Base-by-base conservation (phyloP, 1,140 invertebrate species). In the Heliconius melpomene region DNA sequence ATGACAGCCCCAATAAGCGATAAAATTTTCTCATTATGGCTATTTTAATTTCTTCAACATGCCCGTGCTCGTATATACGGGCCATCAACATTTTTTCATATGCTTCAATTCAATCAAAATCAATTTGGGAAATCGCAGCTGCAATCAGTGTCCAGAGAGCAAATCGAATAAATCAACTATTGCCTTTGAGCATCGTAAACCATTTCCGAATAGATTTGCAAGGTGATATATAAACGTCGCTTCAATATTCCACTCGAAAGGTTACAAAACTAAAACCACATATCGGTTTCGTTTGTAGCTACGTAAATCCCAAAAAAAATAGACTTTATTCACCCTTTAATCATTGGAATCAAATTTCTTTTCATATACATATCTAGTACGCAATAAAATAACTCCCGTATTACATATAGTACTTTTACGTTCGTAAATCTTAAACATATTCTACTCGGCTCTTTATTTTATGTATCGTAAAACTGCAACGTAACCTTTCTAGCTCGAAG, bases 121-220 rank as follows among this genome's bases (percentile, higher is more conserved):
- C 83, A 81, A 79, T 83, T 80, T 85, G 60, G 76, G 82, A 86
- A 83, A 66, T 66, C 26, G 60, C 84, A 82, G 80, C 88, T 84
- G 89, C 89, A 93, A 93, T 93, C 90, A 92, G 85, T 87, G 85
- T 87, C 82, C 84, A 88, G 81, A 81, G 83, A 83, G 85, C 60
- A 66, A 66, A 66, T 66, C 60, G 60, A 78, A 91, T 90, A 88
- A 91, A 91, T 91, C 85, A 82, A 87, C 83, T 87, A 85, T 80
- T 81, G 86, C 89, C 90, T 92, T 91, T 91, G 88, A 91, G 86
- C 85, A 84, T 83, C 85, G 87, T 74, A 82, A 83, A 85, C 82
- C 82, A 86, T 88, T 89, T 86, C 82, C 82, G 88, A 84, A 83
- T 83, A 83, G 84, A 87, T 82, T 86, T 72, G 29, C 76, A 72